These are phyloP conservation scores for Pemphredon lugubris DNA, from an alignment of 2,888 invertebrate species.

Conservation along the genomic window DNA sequence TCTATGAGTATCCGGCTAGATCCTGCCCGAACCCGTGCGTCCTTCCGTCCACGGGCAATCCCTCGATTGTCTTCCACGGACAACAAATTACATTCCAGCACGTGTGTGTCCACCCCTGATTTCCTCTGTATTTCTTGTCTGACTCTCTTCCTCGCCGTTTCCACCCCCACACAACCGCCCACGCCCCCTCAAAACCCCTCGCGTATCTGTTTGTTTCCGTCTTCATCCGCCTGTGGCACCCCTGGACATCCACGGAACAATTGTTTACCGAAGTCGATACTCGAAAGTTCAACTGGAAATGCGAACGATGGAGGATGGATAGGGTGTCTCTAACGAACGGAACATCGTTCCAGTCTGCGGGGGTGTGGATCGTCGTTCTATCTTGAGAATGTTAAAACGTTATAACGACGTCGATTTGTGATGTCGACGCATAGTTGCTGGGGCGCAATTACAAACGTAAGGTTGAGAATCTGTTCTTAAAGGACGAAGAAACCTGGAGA, in stretches of 20 bases:
- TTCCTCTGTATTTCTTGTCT: conserved; percentile 42
- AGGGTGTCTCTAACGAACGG: neutral
- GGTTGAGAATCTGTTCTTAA: no score
- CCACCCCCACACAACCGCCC: no score
- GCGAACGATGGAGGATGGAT: neutral
- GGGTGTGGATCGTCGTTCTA: neutral
- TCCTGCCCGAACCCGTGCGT: conserved; percentile 53
- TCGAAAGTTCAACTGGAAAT: conserved; percentile 5
- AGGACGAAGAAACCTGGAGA: no score
- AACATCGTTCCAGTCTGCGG: neutral
- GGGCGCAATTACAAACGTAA: no score
- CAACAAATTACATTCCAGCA: conserved; percentile 77
- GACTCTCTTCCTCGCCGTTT: conserved; percentile 21
- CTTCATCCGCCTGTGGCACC: conserved; percentile 1
- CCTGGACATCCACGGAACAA: conserved; percentile 12
- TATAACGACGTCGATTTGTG: no score
- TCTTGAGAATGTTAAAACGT: no score
- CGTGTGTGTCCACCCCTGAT: conserved; percentile 66
- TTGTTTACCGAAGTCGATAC: conserved; percentile 21
- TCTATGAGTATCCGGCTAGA: conserved; percentile 43
- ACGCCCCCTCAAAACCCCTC: no score
- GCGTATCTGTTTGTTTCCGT: conserved; percentile 1
- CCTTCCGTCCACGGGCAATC: conserved; percentile 65
- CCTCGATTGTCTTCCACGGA: conserved; percentile 72
- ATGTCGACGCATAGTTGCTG: no score